These are phyloP conservation scores for Cardinalis cardinalis DNA, from an alignment of 2,113 vertebrate species.

Conservation along the genomic window DNA sequence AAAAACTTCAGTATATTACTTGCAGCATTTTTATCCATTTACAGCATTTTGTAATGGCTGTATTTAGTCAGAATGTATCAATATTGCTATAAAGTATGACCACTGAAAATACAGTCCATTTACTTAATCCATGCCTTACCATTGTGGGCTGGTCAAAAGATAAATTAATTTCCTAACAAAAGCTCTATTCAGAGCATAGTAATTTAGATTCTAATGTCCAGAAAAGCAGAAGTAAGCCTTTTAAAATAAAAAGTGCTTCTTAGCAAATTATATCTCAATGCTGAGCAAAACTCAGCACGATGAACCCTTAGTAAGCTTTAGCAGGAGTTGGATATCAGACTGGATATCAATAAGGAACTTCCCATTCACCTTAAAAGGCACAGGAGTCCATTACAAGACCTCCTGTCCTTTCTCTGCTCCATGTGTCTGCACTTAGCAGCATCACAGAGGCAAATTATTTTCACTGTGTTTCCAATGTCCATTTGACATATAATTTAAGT, in stretches of 20 bases:
- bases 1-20: background rate
- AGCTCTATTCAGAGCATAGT: background rate
- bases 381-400: background rate
- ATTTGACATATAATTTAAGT: background rate
- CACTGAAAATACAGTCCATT: background rate
- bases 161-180: background rate
- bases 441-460: background rate
- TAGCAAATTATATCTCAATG: background rate
- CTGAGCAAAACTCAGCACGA: fast-evolving
- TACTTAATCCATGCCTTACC: background rate
- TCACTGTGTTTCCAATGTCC: background rate
- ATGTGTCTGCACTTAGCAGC: background rate
- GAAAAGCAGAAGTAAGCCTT: background rate
- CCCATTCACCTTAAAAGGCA: background rate
- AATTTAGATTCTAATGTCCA: background rate
- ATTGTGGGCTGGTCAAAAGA: background rate
- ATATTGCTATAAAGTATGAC: background rate
- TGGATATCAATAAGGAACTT: background rate
- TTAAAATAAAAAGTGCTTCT: background rate
- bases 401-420: background rate
- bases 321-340: background rate
- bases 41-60: background rate
- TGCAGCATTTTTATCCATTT: background rate
- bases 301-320: background rate
- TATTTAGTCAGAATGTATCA: background rate